Base-by-base conservation (phyloP, 2,113 vertebrate species). In the Cololabis saira region DNA sequence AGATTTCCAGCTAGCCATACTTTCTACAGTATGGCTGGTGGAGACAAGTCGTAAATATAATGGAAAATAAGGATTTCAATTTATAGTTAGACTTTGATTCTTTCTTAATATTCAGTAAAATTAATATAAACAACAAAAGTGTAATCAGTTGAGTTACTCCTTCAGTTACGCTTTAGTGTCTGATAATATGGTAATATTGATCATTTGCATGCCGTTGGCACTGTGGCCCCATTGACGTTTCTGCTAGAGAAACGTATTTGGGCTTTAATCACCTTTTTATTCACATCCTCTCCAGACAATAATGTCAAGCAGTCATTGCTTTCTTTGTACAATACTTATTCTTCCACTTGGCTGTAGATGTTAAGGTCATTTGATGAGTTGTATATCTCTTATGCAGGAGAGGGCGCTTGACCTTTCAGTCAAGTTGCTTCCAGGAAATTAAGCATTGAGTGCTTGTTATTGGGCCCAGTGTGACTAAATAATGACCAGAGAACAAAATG, bases 351-450 rank as follows among this genome's bases (percentile, higher is more conserved):
- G 43, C 52, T 73, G 74, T 56, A 58, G 68, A 79, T 43, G 63
- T 80, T 76, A 81, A 80, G 74, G 79, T 84, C 71, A 72, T 15
- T 37, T 37, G 33, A 37, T 21, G 61, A 61, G 57, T 65, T 79
- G 52, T 64, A 52, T 45, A 53, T 74, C 65, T 78, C 42, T 47
- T 24, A 40, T 61, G 56, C 72, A 68, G 65, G 37, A 74, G 68
- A 67, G 60, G 58, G 12, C 79, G 62, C 66, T 77, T 90, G 81
- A 90, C 90, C 85, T 92, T 91, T 89, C 62, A 37, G 82, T 21
- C 17, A 54, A 77, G 54, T 49, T 72, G 80, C 67, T 68, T 71
- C 61, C 61, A 70, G 52, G 72, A 85, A 87, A 86, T 78, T 81
- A 83, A 77, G 71, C 85, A 11, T 71, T 69, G 27, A 72, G 57